Conservation (phyloP, 1,140 invertebrate species). For the Pseudomyrmex flavicornis region DNA sequence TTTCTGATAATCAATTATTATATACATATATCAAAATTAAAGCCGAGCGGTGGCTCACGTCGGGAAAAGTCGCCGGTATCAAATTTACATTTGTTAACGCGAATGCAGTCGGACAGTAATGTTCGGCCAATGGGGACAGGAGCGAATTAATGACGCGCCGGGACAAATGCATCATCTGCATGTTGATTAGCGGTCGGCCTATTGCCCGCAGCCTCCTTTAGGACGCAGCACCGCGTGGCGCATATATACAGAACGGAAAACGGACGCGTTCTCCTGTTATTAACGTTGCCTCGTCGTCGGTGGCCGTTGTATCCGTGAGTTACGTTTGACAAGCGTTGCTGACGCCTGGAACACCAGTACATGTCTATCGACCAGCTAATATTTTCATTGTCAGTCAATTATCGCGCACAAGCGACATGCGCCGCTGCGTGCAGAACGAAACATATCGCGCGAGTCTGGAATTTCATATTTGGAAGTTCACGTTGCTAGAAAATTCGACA, state of each 20-base stretch:
- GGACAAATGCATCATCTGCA: slow-evolving; percentile 68
- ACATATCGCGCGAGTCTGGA: slow-evolving; percentile 11
- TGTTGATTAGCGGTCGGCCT: slow-evolving; percentile 60
- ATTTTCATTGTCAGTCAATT: slow-evolving; percentile 58
- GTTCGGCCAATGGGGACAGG: slow-evolving; percentile 50
- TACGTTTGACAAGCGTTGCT: slow-evolving; percentile 46
- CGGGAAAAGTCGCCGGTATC: slow-evolving; percentile 49
- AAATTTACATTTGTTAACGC: slow-evolving; percentile 69
- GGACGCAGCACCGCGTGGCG: slow-evolving; percentile 13
- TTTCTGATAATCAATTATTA: slow-evolving; percentile 26
- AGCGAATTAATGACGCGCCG: slow-evolving; percentile 63
- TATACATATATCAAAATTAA: background rate
- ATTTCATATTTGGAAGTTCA: slow-evolving; percentile 33
- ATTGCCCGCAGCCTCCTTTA: slow-evolving; percentile 54
- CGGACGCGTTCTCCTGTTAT: slow-evolving; percentile 30
- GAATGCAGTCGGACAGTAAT: slow-evolving; percentile 59
- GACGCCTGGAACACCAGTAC: slow-evolving; percentile 13
- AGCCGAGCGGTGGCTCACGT: background rate
- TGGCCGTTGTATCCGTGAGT: slow-evolving; percentile 33
- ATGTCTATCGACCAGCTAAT: slow-evolving; percentile 42
- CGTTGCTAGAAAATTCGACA: slow-evolving; percentile 41
- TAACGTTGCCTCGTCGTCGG: slow-evolving; percentile 20
- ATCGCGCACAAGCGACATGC: slow-evolving; percentile 12
- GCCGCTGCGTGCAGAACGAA: background rate
- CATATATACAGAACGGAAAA: slow-evolving; percentile 18